These are phyloP conservation scores for Cantharis flavilabris DNA, from an alignment of 2,888 invertebrate genomes.

Conservation along the genomic window DNA sequence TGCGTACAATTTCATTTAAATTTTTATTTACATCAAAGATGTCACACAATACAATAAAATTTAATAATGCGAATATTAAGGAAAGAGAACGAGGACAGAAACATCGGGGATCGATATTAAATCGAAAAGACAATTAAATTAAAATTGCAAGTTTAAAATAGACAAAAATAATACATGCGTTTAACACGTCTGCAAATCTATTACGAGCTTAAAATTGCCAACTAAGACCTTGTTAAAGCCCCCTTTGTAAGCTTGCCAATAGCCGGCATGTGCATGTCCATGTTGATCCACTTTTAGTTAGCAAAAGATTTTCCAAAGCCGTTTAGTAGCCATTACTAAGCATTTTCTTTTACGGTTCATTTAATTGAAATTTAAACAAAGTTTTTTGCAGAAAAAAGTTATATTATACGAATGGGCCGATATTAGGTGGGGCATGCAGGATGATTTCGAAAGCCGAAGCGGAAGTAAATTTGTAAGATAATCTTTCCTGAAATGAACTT, in stretches of 20 bases:
- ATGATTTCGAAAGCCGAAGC: neutral
- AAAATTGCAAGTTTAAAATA: neutral
- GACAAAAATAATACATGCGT: constrained; percentile 10
- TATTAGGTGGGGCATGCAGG: neutral
- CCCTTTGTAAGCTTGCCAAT: constrained; percentile 21
- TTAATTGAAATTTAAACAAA: constrained; percentile 3
- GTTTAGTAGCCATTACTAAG: neutral
- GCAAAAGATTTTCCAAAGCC: constrained; percentile 43
- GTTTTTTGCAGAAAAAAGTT: neutral
- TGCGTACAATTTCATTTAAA: neutral
- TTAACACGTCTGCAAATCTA: constrained; percentile 25
- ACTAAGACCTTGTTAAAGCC: constrained; percentile 32
- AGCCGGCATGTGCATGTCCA: constrained; percentile 42
- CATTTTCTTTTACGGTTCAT: neutral
- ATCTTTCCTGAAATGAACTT: constrained; percentile 3
- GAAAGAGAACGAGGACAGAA: too few species aligned
- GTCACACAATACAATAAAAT: neutral
- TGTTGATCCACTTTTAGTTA: constrained; percentile 50
- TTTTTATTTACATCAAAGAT: neutral
- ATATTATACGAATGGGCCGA: neutral
- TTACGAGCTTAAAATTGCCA: constrained; percentile 29
- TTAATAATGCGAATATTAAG: neutral
- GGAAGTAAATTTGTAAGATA: neutral
- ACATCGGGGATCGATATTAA: too few species aligned
- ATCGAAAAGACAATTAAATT: neutral